phyloP scores from a whole-genome alignment of 1,140 invertebrate genomes.

The Drosophila fuyamai region DNA sequence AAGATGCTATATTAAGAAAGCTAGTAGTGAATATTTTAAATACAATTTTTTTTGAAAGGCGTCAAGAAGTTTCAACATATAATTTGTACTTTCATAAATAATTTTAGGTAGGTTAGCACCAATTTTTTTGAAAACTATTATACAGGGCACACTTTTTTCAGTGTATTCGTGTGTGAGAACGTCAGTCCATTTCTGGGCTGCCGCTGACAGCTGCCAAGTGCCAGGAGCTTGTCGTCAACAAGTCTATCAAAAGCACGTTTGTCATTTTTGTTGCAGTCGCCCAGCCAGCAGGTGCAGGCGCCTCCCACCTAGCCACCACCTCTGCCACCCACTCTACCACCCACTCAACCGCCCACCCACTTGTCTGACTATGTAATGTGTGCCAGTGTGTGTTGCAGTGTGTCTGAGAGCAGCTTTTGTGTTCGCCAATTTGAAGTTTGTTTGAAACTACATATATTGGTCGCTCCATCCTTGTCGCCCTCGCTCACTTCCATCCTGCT shows the following conservation, averaged over 20 bases:
- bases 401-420: constrained; percentile 40
- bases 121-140: no score
- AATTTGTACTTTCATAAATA: no score
- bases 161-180: constrained; percentile 8
- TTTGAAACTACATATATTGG: constrained; percentile 62
- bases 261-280: constrained; percentile 76
- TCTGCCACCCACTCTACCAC: background rate
- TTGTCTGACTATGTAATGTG: constrained; percentile 16
- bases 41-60: no score
- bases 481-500: background rate
- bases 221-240: constrained; percentile 81
- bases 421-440: constrained; percentile 70
- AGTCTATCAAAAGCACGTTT: constrained; percentile 83
- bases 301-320: constrained; percentile 2
- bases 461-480: background rate
- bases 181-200: constrained; percentile 43
- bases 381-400: constrained; percentile 18
- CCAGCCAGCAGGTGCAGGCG: constrained; percentile 5
- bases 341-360: constrained; percentile 6
- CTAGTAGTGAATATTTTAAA: no score
- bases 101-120: no score
- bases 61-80: no score
- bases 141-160: background rate
- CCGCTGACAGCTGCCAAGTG: constrained; percentile 78
- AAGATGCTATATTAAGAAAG: no score